phyloP scores from a whole-genome alignment of 2,888 invertebrate species.

The Oligia fasciuncula region DNA sequence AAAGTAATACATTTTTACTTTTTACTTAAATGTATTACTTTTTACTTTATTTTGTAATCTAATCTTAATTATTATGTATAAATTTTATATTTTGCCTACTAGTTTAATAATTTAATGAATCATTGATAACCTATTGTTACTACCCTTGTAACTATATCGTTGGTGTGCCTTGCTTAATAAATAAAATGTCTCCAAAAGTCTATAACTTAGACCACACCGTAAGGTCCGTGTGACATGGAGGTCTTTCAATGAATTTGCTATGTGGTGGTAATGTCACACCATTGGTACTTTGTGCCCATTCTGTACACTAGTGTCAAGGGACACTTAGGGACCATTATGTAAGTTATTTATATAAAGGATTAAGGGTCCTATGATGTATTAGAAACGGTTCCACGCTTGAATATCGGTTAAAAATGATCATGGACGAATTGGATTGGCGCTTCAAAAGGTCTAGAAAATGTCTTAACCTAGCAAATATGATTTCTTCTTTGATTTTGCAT shows the following conservation, averaged over 20 bases:
- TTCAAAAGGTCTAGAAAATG: background rate
- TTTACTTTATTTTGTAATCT: too few species aligned
- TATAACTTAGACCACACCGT: constrained; percentile 42
- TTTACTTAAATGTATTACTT: too few species aligned
- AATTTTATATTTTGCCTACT: too few species aligned
- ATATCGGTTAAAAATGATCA: constrained; percentile 37
- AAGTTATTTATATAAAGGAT: constrained; percentile 52
- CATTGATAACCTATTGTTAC: too few species aligned
- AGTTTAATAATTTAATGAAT: too few species aligned
- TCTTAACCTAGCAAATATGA: background rate
- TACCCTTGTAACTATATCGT: too few species aligned
- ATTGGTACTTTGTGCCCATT: constrained; percentile 52
- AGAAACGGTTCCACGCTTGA: constrained; percentile 39
- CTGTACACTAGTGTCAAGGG: constrained; percentile 45
- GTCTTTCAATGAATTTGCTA: constrained; percentile 58
- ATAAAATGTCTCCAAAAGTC: background rate
- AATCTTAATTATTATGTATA: too few species aligned
- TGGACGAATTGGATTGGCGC: constrained; percentile 8
- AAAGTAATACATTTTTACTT: too few species aligned
- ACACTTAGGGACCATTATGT: constrained; percentile 50
- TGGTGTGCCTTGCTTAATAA: too few species aligned
- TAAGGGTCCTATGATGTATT: constrained; percentile 43
- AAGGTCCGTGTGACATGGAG: constrained; percentile 32
- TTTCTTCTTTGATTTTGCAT: background rate
- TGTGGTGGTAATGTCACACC: constrained; percentile 51